These are phyloP conservation scores for Lordiphosa fenestrarum DNA, from an alignment of 2,888 invertebrate genomes.

Conservation along the genomic window DNA sequence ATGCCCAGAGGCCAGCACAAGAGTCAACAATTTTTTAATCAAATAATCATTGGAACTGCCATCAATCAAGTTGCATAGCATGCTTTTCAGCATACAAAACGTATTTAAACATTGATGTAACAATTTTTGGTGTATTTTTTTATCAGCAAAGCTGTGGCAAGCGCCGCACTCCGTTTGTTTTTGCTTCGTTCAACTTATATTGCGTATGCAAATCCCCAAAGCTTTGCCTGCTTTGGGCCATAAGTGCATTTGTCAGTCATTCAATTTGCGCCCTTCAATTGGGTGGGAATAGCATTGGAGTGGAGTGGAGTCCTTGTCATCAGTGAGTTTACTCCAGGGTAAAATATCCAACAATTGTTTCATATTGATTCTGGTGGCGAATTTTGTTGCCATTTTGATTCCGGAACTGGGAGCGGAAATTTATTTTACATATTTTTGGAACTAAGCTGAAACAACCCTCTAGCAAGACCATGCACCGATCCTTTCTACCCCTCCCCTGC, in stretches of 20 bases:
- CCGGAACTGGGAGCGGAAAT: too few species aligned
- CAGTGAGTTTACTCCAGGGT: conserved; percentile 36
- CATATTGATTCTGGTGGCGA: conserved; percentile 6
- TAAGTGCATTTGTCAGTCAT: conserved; percentile 67
- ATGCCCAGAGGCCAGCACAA: too few species aligned
- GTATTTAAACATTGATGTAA: conserved; percentile 29
- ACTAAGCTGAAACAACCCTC: too few species aligned
- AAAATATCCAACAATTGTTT: conserved; percentile 5
- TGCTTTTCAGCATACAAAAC: conserved; percentile 17
- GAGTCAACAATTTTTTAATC: not conserved
- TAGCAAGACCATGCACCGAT: too few species aligned
- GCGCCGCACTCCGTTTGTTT: conserved; percentile 5
- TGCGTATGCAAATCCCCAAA: conserved; percentile 53
- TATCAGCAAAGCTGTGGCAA: not conserved
- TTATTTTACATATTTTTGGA: too few species aligned
- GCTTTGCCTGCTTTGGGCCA: conserved; percentile 35
- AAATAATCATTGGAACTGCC: conserved; percentile 40
- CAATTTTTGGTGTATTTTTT: conserved; percentile 19
- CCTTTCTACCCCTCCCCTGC: too few species aligned
- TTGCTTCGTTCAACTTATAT: conserved; percentile 13
- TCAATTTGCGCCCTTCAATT: conserved; percentile 41
- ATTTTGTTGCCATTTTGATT: not conserved
- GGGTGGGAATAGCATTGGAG: not conserved
- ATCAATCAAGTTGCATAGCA: conserved; percentile 35
- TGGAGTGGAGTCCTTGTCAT: conserved; percentile 23